Evolutionary conservation across 2,888 invertebrate species (phyloP).

Genomic region (Anticlea derivata): DNA sequence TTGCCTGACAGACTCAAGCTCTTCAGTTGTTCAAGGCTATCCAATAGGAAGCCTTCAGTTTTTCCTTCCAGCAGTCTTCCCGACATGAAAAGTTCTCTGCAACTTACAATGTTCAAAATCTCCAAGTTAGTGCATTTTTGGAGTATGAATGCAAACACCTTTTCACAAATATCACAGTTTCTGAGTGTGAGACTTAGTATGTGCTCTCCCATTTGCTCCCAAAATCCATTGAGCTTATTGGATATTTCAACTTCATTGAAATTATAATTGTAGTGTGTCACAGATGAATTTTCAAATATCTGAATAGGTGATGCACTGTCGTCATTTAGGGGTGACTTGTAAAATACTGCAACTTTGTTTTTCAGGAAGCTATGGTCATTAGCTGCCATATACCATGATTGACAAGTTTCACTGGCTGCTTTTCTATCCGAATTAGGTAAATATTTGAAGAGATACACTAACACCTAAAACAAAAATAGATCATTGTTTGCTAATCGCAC

Average conservation of each 20-base stretch:
- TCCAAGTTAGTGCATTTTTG: constrained; percentile 83
- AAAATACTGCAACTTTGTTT: constrained; percentile 77
- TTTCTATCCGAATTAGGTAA: constrained; percentile 86
- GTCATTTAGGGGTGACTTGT: constrained; percentile 69
- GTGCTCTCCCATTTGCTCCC: constrained; percentile 83
- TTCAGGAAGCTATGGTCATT: constrained; percentile 84
- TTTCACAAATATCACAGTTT: constrained; percentile 86
- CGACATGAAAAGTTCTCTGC: constrained; percentile 89
- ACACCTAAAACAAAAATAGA: constrained; percentile 73
- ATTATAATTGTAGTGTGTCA: constrained; percentile 75
- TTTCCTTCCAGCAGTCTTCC: constrained; percentile 86
- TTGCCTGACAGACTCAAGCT: constrained; percentile 86
- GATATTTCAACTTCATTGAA: constrained; percentile 83
- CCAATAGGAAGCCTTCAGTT: constrained; percentile 76
- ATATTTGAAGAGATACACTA: constrained; percentile 86
- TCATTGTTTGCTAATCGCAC: constrained; percentile 4
- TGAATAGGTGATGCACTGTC: constrained; percentile 63
- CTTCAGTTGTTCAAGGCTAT: constrained; percentile 79
- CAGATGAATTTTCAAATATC: constrained; percentile 67
- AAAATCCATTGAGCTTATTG: constrained; percentile 76
- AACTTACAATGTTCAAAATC: constrained; percentile 84
- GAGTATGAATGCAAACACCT: constrained; percentile 84
- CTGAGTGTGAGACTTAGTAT: constrained; percentile 82
- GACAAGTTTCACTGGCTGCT: constrained; percentile 86
- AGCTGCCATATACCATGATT: constrained; percentile 87